A percentile compares a stretch with the other conserved stretches of the same genome.
These are phyloP conservation scores for Drosophila kohkoa DNA, from an alignment of 1,140 invertebrate genomes.

Conservation along the genomic window DNA sequence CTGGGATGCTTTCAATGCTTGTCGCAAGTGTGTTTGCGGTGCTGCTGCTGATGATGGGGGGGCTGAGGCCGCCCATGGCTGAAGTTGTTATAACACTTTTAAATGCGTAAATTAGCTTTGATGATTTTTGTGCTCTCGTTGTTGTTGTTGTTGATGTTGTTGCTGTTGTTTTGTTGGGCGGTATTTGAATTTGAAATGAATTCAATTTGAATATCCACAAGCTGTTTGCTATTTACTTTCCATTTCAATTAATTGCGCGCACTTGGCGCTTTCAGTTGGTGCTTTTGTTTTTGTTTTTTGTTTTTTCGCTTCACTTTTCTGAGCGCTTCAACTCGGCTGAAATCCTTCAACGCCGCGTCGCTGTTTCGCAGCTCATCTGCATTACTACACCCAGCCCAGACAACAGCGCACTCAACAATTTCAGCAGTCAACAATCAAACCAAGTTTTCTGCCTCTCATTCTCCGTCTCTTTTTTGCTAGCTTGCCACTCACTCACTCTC, in stretches of 20 bases:
- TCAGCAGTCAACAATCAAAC: constrained; percentile 4
- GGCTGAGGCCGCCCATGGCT: constrained; percentile 20
- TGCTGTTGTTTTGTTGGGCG: constrained; percentile 42
- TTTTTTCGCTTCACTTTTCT: constrained; percentile 22
- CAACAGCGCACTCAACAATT: neutral
- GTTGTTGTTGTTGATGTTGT: constrained; percentile 31
- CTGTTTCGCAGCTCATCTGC: neutral
- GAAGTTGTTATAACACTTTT: constrained; percentile 70
- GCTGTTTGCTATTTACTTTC: constrained; percentile 36
- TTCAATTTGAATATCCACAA: constrained; percentile 65
- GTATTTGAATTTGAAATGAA: constrained; percentile 70
- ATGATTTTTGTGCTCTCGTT: constrained; percentile 35
- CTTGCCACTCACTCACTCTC: too few relatives aligned
- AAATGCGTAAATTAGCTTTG: constrained; percentile 70
- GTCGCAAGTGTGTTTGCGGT: constrained; percentile 17
- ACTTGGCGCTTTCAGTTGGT: constrained; percentile 40
- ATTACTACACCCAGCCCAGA: constrained; percentile 17
- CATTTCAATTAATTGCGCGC: constrained; percentile 53
- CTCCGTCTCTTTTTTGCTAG: neutral
- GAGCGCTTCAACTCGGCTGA: constrained; percentile 16
- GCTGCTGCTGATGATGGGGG: neutral
- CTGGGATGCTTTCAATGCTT: constrained; percentile 34
- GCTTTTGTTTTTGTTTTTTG: neutral
- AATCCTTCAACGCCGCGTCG: constrained; percentile 25
- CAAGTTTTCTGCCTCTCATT: constrained; percentile 3